phyloP scores from a whole-genome alignment of 2,888 invertebrate species.

The Drosophila paranaensis region DNA sequence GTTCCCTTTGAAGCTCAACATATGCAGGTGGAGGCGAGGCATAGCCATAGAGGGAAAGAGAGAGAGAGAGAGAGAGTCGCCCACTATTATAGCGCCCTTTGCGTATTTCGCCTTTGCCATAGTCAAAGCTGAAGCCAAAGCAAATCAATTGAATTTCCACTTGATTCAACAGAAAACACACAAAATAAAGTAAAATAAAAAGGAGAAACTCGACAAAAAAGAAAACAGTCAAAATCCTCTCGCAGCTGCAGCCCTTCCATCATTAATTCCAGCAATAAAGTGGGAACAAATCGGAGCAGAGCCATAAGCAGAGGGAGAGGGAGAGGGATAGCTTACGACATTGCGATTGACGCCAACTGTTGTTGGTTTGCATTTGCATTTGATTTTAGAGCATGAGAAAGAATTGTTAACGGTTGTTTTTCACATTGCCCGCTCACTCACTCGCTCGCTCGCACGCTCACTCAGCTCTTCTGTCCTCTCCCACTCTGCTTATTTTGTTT shows the following conservation, averaged over 20 bases:
- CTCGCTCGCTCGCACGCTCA: not conserved
- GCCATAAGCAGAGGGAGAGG: not conserved
- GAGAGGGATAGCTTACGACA: conserved; percentile 31
- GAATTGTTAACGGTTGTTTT: conserved; percentile 25
- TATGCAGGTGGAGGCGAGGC: conserved; percentile 35
- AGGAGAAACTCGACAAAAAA: conserved; percentile 18
- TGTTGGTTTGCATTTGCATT: conserved; percentile 79
- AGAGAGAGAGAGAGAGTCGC: conserved; percentile 3
- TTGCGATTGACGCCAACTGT: conserved; percentile 76
- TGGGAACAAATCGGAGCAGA: conserved; percentile 23
- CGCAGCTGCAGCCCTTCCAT: conserved; percentile 43
- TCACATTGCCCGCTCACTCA: not conserved
- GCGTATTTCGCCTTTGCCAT: conserved; percentile 41
- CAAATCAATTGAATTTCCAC: conserved; percentile 80
- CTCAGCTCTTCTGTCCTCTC: not conserved
- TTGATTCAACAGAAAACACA: conserved; percentile 75
- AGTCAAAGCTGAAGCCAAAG: conserved; percentile 53
- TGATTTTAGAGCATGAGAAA: conserved; percentile 57
- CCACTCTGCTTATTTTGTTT: conserved; percentile 24
- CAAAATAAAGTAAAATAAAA: conserved; percentile 22
- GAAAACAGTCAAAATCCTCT: conserved; percentile 18
- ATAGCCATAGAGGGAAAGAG: not conserved
- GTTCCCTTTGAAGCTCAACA: conserved; percentile 59
- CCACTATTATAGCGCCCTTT: conserved; percentile 60
- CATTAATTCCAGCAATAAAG: conserved; percentile 76